Evolutionary conservation across 1,140 invertebrate genomes (phyloP), one percentile per base, ranked within the genome.

Genomic region (Andrena cerasifolii): DNA sequence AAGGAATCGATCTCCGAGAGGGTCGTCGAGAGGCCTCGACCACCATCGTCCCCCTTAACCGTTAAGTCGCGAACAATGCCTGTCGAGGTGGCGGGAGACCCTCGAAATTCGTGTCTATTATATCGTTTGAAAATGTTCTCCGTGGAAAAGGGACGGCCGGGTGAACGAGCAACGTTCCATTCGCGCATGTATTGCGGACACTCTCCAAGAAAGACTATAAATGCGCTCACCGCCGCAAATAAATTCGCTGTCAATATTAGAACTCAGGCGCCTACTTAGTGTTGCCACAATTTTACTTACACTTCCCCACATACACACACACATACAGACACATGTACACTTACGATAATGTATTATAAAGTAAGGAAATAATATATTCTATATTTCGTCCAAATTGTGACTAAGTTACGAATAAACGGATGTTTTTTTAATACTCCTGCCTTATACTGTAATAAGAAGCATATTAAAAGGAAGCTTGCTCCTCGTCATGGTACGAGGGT

Each of bases 351-450:
- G 85, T 87, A 89, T 86, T 88, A 88, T 89, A 89, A 80, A 75
- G 45, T 87, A 88, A 79, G 84, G 54, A 88, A 81, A 88, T 78
- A 88, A 85, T 84, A 84, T 86, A 86, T 86, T 86, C 80, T 88
- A 87, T 89, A 89, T 79, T 87, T 89, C 85, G 86, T 89, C 86
- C 79, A 87, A 83, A 88, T 83, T 89, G 81, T 84, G 86, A 81
- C 77, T 89, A 88, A 87, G 79, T 86, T 88, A 85, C 75, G 71
- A 89, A 89, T 89, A 90, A 90, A 90, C 56, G n/a, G 82, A 88
- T 72, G 83, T 88, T 90, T 89, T 88, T 80, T 72, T 87, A 88
- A 71, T 73, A 76, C 5, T 2, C 18, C 7, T 49, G 43, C 2
- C 18, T 61, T 71, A 49, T 12, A n/a, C 10, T 40, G 36, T 40